phyloP scores from a whole-genome alignment of 1,140 invertebrate species.

The Diorhabda sublineata region DNA sequence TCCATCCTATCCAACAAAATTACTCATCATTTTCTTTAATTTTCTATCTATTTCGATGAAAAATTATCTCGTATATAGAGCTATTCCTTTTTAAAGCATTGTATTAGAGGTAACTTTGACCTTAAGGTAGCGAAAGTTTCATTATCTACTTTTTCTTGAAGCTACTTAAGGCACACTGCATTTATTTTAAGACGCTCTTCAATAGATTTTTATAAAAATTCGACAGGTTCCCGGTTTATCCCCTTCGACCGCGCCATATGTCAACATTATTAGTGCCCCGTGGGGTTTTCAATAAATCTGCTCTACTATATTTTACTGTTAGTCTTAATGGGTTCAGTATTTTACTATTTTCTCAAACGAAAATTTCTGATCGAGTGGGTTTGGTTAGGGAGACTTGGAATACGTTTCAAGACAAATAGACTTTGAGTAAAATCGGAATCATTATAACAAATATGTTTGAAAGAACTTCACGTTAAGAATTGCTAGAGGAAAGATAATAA shows the following conservation, averaged over 20 bases:
- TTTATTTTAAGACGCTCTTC: background rate
- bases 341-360: conserved; percentile 25
- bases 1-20: too few species aligned
- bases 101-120: too few species aligned
- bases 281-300: conserved; percentile 34
- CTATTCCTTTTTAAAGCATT: too few species aligned
- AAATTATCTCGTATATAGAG: too few species aligned
- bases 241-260: conserved; percentile 27
- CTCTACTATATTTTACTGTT: conserved; percentile 33
- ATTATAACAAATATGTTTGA: too few species aligned
- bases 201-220: conserved; percentile 29
- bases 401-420: background rate
- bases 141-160: too few species aligned
- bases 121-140: too few species aligned
- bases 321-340: conserved; percentile 30
- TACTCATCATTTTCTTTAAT: too few species aligned
- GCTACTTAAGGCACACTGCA: background rate
- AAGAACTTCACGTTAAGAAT: too few species aligned
- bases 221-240: conserved; percentile 27
- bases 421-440: too few species aligned
- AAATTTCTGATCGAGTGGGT: conserved; percentile 23
- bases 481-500: too few species aligned
- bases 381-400: background rate
- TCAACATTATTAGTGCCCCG: conserved; percentile 33
- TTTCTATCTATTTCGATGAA: too few species aligned